A percentile compares a stretch with the other conserved stretches of the same genome.
phyloP scores from a whole-genome alignment of 2,113 vertebrate species.

The Neotragus moschatus region DNA sequence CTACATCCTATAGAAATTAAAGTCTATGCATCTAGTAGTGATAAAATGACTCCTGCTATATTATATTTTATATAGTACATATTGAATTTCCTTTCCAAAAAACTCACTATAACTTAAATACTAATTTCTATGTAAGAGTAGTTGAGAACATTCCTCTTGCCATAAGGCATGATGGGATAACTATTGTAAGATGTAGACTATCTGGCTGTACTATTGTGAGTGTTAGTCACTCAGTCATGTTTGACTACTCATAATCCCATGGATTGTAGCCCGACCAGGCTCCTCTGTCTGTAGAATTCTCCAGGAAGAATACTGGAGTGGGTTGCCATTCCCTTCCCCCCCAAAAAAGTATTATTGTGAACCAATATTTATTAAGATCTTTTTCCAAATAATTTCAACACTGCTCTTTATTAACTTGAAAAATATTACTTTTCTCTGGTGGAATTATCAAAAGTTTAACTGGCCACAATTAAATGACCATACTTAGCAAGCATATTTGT shows the following conservation, averaged over 20 bases:
- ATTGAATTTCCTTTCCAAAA: background rate
- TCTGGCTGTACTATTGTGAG: background rate
- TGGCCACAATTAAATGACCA: background rate
- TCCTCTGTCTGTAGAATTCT: background rate
- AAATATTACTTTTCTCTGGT: background rate
- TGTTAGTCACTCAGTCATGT: background rate
- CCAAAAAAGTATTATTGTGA: background rate
- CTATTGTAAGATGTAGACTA: background rate
- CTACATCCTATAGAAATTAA: background rate
- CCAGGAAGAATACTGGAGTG: background rate
- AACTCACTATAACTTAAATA: background rate
- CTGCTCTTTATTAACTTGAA: background rate
- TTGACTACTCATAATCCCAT: background rate
- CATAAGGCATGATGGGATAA: background rate
- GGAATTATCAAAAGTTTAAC: background rate
- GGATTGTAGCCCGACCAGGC: background rate
- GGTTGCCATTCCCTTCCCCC: background rate
- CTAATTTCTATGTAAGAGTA: background rate
- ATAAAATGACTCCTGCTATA: background rate
- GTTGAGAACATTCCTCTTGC: background rate
- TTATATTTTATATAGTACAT: background rate
- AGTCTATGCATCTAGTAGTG: background rate
- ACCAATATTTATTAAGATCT: background rate
- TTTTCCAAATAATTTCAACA: background rate
- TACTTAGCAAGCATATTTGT: background rate